Evolutionary conservation across 2,888 invertebrate species (phyloP).

Genomic region (Eupsilia transversa): DNA sequence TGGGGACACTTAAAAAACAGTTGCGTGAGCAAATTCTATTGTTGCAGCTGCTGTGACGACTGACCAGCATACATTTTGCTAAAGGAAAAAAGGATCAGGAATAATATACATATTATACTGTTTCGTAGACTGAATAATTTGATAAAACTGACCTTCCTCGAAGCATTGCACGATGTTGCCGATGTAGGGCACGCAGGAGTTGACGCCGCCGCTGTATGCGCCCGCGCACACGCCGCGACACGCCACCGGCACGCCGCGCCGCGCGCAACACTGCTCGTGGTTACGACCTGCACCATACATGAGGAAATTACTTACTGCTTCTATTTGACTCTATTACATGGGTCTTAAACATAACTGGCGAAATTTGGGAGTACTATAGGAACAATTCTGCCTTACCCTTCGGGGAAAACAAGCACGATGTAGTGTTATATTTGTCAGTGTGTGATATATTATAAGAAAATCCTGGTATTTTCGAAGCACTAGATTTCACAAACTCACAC

Average conservation of each 20-base stretch:
- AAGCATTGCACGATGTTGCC: constrained; percentile 96
- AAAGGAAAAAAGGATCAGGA: not conserved
- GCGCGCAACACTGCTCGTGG: constrained; percentile 93
- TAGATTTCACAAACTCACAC: not conserved
- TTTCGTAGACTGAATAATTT: not conserved
- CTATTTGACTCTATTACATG: not conserved
- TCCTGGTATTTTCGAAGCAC: not conserved
- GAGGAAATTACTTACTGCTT: not conserved
- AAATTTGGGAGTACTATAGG: not conserved
- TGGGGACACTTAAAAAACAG: no score
- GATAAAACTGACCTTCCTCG: constrained; percentile 92
- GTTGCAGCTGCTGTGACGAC: not conserved
- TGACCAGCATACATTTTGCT: not conserved
- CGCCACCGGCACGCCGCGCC: constrained; percentile 92
- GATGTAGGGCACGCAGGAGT: constrained; percentile 94
- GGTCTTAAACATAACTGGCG: not conserved
- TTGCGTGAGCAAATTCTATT: not conserved
- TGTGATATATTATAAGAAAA: not conserved
- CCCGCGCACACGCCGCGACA: constrained; percentile 95
- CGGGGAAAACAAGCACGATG: no score
- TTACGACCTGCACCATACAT: constrained; percentile 90
- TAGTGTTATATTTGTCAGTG: not conserved
- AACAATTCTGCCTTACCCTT: not conserved
- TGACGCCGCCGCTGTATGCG: constrained; percentile 91
- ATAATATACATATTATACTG: not conserved